phyloP scores from a whole-genome alignment of 1,140 invertebrate genomes.

The Amphibalanus amphitrite region DNA sequence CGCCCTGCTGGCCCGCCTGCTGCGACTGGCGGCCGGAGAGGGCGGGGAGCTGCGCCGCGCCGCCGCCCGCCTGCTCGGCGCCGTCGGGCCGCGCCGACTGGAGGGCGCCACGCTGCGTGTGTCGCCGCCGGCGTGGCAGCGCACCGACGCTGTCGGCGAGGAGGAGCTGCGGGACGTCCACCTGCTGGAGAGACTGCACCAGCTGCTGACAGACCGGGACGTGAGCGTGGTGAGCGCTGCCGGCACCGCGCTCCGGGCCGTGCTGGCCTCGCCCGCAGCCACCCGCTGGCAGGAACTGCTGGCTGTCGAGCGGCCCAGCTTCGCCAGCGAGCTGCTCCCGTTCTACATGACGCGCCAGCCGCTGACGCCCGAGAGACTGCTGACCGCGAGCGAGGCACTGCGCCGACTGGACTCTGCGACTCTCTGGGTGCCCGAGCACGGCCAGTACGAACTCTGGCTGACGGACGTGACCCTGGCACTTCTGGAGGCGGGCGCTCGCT shows the following conservation, averaged over 20 bases:
- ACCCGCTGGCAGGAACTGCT: not conserved
- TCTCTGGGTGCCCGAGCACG: not conserved
- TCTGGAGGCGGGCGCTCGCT: not conserved
- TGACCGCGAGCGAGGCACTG: not conserved
- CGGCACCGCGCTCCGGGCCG: not conserved
- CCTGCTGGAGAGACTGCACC: not conserved
- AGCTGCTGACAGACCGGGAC: not conserved
- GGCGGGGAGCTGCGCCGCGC: not conserved
- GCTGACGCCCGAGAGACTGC: not conserved
- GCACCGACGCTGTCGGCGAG: too few species aligned
- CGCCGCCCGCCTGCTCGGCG: not conserved
- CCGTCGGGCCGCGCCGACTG: not conserved
- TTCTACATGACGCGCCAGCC: not conserved
- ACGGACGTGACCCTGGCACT: not conserved
- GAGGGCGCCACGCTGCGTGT: not conserved
- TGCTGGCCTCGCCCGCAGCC: not conserved
- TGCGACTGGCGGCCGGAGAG: not conserved
- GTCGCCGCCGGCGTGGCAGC: not conserved
- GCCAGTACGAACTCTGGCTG: not conserved
- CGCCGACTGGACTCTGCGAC: not conserved
- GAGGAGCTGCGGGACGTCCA: not conserved
- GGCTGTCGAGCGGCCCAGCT: not conserved
- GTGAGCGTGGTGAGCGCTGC: not conserved
- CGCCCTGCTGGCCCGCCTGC: not conserved
- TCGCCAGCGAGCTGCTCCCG: not conserved